These are phyloP conservation scores for Margarornis squamiger DNA, from an alignment of 2,797 vertebrate species.

Conservation along the genomic window DNA sequence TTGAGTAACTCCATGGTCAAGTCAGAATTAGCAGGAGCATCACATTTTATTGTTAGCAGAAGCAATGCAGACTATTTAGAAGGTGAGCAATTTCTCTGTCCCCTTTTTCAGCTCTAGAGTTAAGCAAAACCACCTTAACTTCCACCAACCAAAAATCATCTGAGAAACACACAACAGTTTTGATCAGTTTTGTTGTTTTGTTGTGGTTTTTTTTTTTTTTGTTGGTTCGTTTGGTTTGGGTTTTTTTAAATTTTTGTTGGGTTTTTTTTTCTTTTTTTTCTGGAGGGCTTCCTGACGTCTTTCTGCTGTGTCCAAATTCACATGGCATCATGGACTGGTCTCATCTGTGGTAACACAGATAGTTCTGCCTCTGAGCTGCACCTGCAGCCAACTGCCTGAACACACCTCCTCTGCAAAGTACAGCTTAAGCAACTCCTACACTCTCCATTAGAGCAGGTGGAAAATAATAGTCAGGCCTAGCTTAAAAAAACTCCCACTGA, in stretches of 20 bases:
- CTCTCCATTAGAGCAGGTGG: neutral
- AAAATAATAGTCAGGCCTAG: neutral
- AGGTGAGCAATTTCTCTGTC: neutral
- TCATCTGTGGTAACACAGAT: neutral
- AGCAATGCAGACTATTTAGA: neutral
- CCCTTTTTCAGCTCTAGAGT: neutral
- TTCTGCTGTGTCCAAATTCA: neutral
- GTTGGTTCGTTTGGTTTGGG: too few species aligned
- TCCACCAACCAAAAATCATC: neutral
- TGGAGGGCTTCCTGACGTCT: neutral
- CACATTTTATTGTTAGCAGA: neutral
- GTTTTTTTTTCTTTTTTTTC: neutral
- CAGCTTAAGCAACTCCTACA: neutral
- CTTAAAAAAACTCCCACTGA: neutral
- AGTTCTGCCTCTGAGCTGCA: neutral
- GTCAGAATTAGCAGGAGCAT: neutral
- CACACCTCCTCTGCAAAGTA: neutral
- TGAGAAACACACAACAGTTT: neutral
- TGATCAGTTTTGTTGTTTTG: neutral
- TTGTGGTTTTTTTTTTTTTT: too few species aligned
- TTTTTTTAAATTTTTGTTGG: too few species aligned
- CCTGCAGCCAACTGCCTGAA: rapidly evolving
- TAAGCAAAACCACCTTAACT: neutral
- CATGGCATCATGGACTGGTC: too few species aligned
- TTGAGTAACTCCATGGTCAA: neutral